These are phyloP conservation scores for Bucco capensis DNA, from an alignment of 2,113 vertebrate genomes.

Conservation along the genomic window DNA sequence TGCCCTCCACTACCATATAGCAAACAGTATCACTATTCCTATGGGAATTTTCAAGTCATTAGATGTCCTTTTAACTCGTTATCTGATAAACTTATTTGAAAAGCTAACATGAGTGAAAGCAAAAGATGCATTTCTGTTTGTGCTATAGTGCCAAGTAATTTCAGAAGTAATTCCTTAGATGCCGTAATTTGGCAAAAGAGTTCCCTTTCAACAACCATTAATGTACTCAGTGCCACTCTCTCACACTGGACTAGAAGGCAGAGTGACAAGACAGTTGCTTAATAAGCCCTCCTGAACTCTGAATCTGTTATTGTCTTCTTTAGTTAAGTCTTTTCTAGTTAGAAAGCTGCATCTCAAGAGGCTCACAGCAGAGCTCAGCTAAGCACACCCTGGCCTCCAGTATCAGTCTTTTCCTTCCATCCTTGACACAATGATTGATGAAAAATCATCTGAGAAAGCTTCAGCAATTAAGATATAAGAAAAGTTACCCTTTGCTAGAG, in stretches of 20 bases:
- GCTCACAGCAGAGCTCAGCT: not conserved
- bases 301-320: not conserved
- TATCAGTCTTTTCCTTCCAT: not conserved
- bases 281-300: not conserved
- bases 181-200: not conserved
- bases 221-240: not conserved
- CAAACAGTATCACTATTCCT: not conserved
- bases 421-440: not conserved
- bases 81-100: not conserved
- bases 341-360: not conserved
- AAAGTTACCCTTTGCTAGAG: not conserved
- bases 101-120: not conserved
- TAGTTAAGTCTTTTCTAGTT: not conserved
- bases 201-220: not conserved
- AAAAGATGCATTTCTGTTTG: not conserved
- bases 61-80: not conserved
- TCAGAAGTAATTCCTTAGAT: not conserved
- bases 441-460: not conserved
- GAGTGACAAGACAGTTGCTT: not conserved
- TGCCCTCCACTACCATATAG: rapidly evolving
- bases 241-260: not conserved
- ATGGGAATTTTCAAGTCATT: not conserved
- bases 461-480: not conserved
- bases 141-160: not conserved
- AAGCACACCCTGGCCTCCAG: not conserved